These are phyloP conservation scores for Eumerus sabulonum DNA, from an alignment of 2,888 invertebrate species.

Conservation along the genomic window DNA sequence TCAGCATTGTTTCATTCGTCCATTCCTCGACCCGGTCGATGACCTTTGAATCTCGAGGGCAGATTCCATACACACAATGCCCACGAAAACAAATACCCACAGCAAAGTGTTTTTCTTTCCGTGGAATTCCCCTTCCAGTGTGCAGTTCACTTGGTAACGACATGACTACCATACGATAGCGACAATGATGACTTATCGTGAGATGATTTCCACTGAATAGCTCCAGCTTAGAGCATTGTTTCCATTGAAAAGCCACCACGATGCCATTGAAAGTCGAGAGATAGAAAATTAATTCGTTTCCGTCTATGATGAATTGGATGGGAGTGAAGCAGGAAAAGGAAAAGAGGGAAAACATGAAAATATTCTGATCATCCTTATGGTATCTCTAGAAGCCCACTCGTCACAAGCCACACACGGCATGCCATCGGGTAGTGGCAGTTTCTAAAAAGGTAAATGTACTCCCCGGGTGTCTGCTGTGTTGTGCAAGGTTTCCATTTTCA, in stretches of 20 bases:
- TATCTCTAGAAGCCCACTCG: no score
- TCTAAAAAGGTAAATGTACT: constrained; percentile 35
- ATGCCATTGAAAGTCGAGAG: constrained; percentile 30
- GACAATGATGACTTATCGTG: constrained; percentile 38
- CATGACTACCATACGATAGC: neutral
- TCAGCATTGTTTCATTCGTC: constrained; percentile 53
- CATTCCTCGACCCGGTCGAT: constrained; percentile 52
- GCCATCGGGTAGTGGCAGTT: constrained; percentile 19
- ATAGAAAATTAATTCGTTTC: constrained; percentile 55
- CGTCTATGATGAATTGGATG: constrained; percentile 30
- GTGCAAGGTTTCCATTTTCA: constrained; percentile 64
- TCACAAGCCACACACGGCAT: no score
- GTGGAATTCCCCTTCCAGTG: constrained; percentile 41
- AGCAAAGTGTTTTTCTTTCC: constrained; percentile 15
- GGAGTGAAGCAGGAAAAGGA: constrained; percentile 33
- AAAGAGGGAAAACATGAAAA: constrained; percentile 13
- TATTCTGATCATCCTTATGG: constrained; percentile 39
- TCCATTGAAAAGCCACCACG: constrained; percentile 46
- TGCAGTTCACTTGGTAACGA: no score
- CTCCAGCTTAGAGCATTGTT: constrained; percentile 3
- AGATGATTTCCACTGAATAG: constrained; percentile 60
- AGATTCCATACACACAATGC: constrained; percentile 8
- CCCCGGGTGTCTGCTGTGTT: neutral
- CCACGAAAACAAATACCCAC: constrained; percentile 24
- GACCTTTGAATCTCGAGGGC: constrained; percentile 41